phyloP scores from a whole-genome alignment of 1,140 invertebrate genomes.

The Orchesella cincta region DNA sequence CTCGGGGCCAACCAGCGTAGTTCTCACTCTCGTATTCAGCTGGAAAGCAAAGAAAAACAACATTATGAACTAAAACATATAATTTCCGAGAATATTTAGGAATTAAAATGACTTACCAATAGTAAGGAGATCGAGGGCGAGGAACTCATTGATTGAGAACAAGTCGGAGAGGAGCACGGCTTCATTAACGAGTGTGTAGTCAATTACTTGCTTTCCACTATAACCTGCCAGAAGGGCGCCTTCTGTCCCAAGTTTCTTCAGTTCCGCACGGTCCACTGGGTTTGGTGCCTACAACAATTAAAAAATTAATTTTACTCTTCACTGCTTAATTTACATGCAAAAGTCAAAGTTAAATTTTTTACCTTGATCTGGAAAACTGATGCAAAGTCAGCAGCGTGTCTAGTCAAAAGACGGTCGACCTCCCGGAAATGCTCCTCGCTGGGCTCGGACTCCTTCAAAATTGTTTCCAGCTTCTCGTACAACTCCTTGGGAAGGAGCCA shows the following conservation, averaged over 20 bases:
- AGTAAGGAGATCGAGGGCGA: constrained; percentile 82
- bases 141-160: constrained; percentile 89
- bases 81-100: too few relatives aligned
- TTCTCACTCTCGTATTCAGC: constrained; percentile 84
- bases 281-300: constrained; percentile 35
- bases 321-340: too few relatives aligned
- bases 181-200: constrained; percentile 85
- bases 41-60: too few relatives aligned
- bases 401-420: constrained; percentile 74
- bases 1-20: constrained; percentile 83
- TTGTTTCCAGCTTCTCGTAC: constrained; percentile 69
- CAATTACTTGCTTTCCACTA: constrained; percentile 73
- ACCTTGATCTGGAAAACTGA: constrained; percentile 85
- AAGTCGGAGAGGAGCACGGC: constrained; percentile 90
- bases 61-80: too few relatives aligned
- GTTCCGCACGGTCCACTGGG: constrained; percentile 68
- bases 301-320: constrained; percentile 18
- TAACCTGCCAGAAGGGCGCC: constrained; percentile 75
- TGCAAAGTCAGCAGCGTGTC: constrained; percentile 86
- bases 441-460: constrained; percentile 64
- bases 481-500: constrained; percentile 87
- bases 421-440: constrained; percentile 66
- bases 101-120: constrained; percentile 68
- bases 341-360: too few relatives aligned
- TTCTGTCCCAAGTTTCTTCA: constrained; percentile 75